Conservation (phyloP, 2,888 invertebrate species). For the Acleris cristana region DNA sequence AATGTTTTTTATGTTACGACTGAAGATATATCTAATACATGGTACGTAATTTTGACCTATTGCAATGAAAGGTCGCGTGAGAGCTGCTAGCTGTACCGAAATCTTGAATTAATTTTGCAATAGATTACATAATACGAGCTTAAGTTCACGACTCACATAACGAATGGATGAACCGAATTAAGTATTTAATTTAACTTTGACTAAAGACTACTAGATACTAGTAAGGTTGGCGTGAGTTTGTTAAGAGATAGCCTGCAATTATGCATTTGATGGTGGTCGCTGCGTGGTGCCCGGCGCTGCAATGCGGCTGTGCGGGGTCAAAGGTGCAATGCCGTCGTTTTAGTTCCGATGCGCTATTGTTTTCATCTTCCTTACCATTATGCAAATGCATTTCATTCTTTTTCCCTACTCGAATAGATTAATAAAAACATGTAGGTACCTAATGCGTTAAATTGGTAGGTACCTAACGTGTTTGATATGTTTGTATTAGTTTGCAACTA, state of each 20-base stretch:
- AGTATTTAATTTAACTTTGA: not conserved
- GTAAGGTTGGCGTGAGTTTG: conserved; percentile 26
- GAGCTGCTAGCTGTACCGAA: conserved; percentile 48
- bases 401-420: not conserved
- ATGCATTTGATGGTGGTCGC: conserved; percentile 59
- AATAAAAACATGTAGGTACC: too few species aligned
- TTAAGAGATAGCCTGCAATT: conserved; percentile 52
- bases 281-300: conserved; percentile 70
- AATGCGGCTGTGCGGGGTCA: conserved; percentile 70
- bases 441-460: too few species aligned
- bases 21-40: conserved; percentile 42
- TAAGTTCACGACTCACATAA: conserved; percentile 12
- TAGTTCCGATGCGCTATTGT: conserved; percentile 51
- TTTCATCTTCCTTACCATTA: conserved; percentile 26
- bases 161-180: not conserved
- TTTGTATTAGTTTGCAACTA: too few species aligned
- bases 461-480: too few species aligned
- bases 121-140: conserved; percentile 44
- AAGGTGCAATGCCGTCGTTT: conserved; percentile 69
- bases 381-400: conserved; percentile 3
- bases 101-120: conserved; percentile 55
- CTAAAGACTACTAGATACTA: not conserved
- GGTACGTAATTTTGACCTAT: conserved; percentile 52
- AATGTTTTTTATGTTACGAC: conserved; percentile 14
- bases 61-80: conserved; percentile 56